Percentiles rank a stretch among this genome's conserved stretches.
These are phyloP conservation scores for Balanococcus diminutus DNA, from an alignment of 2,888 invertebrate genomes.

Conservation along the genomic window DNA sequence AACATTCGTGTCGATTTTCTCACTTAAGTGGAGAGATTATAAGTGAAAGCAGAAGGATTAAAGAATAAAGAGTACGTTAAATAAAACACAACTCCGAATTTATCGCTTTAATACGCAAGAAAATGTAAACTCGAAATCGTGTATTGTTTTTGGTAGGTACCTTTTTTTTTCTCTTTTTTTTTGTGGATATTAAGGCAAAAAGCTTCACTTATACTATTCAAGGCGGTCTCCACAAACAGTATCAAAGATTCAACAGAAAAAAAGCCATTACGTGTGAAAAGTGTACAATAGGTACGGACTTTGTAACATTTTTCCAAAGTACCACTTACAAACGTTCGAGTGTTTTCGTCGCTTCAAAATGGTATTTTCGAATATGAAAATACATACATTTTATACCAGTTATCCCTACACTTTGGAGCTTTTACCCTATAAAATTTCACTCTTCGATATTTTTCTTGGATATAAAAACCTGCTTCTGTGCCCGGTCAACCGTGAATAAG, in stretches of 20 bases:
- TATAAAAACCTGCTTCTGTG: not conserved
- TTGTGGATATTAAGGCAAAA: not conserved
- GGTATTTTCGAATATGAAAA: conserved; percentile 10
- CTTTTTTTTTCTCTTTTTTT: not conserved
- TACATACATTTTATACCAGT: not conserved
- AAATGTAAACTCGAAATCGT: conserved; percentile 24
- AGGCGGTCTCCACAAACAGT: not conserved
- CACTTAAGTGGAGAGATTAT: conserved; percentile 37
- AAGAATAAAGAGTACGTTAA: conserved; percentile 42
- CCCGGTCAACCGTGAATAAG: not conserved
- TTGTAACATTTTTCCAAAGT: conserved; percentile 8
- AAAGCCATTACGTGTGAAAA: conserved; percentile 24
- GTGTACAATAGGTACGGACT: conserved; percentile 11
- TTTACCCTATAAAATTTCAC: not conserved
- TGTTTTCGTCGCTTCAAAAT: not conserved
- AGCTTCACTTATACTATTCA: conserved; percentile 29
- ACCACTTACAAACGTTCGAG: conserved; percentile 25
- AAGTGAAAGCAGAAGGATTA: conserved; percentile 27
- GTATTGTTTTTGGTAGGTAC: conserved; percentile 20
- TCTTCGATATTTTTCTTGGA: not conserved
- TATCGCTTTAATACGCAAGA: conserved; percentile 42
- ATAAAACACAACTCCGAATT: conserved; percentile 28
- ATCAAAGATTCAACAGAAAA: conserved; percentile 25
- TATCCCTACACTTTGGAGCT: not conserved
- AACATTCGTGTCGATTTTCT: conserved; percentile 29